Base-by-base conservation (phyloP, 2,797 vertebrate genomes). In the Danio kyathit region DNA sequence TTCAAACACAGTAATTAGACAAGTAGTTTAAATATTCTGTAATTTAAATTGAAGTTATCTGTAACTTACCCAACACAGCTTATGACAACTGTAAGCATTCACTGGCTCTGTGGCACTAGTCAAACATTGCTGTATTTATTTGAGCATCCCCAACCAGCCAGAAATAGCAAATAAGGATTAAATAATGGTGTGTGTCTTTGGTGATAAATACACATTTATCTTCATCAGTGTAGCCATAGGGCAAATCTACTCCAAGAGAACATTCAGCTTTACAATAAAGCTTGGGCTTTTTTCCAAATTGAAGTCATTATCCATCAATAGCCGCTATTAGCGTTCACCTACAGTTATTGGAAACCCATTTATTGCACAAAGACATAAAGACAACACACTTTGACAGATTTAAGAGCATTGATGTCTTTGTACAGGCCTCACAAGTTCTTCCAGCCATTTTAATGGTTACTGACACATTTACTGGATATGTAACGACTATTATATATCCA, bases 291-390 rank as follows among this genome's bases (percentile, higher is more conserved):
- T 56, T 63, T 40, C 69, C 67, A 77, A 74, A 66, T 48, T 56
- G 19, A 17, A 43, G 72, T 66, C 54, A 76, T 67, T 73, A 77
- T 21, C 63, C 21, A 74, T 41, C 14, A 79, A 49, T 29, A 78
- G 60, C 51, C 40, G 21, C 51, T 54, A 49, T 69, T 77, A 61
- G 21, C 0, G 79, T 84, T 82, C 86, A 81, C 76, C 63, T 81
- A 66, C 64, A 19, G 81, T 84, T 67, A 49, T 29, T 67, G 65
- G 65, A 19, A 67, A 67, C 44, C 44, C 19, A 49, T 67, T 67
- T 67, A 19, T 7, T 49, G 19, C 13, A 41, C 41, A 57, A 57
- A 69, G 29, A 8, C 48, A 51, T 69, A 51, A 69, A 72, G 52
- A 72, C 40, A 21, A 44, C 49, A 54, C 40, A 16, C 29, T 41